These are phyloP conservation scores for Microcebus tavaratra DNA, from an alignment of 2,113 vertebrate genomes.

Conservation along the genomic window DNA sequence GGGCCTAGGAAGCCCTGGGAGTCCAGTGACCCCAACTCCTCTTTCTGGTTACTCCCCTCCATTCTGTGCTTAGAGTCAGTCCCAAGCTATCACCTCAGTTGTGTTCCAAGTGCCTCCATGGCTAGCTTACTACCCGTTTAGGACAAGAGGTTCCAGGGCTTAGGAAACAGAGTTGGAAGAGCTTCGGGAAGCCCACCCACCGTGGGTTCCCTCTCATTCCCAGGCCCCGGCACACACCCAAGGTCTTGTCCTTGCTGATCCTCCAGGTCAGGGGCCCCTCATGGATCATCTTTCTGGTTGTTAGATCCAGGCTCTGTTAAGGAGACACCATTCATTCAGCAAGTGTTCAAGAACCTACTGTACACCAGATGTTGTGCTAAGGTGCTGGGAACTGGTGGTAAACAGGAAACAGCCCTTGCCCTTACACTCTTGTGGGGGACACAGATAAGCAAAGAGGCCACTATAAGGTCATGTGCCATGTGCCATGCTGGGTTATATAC, in stretches of 20 bases:
- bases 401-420: neutral
- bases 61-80: neutral
- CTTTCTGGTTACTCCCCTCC: neutral
- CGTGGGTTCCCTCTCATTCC: neutral
- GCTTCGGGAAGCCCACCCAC: neutral
- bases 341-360: neutral
- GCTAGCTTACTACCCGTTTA: neutral
- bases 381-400: neutral
- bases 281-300: conserved; percentile 93
- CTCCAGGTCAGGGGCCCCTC: conserved; percentile 94
- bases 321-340: neutral
- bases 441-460: neutral
- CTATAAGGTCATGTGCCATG: neutral
- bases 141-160: neutral
- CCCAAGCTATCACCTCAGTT: accelerated
- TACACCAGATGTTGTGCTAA: no score
- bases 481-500: neutral
- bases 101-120: no score
- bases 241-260: conserved; percentile 93
- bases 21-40: neutral
- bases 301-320: conserved; percentile 92
- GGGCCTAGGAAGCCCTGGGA: neutral
- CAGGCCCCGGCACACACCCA: conserved; percentile 85
- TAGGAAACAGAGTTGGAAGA: neutral
- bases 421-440: neutral